phyloP scores from a whole-genome alignment of 2,797 vertebrate genomes.

The Erpetoichthys calabaricus region DNA sequence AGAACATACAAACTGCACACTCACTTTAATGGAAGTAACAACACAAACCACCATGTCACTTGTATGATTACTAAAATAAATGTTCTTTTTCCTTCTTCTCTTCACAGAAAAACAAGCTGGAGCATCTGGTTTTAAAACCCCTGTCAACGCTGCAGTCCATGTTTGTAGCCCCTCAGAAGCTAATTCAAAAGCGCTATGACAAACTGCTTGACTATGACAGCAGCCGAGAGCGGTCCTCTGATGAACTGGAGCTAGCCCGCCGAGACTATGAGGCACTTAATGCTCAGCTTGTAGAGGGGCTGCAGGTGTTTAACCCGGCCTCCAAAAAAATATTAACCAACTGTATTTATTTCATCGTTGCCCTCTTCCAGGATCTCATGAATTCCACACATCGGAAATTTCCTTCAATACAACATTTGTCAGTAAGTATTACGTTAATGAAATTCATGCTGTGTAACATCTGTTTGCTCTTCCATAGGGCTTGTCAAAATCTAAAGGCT shows the following conservation, averaged over 20 bases:
- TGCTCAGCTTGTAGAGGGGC: conserved; percentile 77
- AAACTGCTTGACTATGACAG: conserved; percentile 86
- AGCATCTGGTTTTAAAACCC: conserved; percentile 61
- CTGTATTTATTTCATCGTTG: conserved; percentile 56
- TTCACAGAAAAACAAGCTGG: conserved; percentile 57
- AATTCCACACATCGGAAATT: conserved; percentile 32
- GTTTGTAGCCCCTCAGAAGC: conserved; percentile 83
- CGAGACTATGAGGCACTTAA: conserved; percentile 88
- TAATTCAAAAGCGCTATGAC: conserved; percentile 94
- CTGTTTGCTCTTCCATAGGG: too few relatives aligned
- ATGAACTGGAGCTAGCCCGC: conserved; percentile 60
- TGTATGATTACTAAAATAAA: not conserved
- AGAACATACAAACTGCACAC: too few relatives aligned
- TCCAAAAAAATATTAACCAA: conserved; percentile 61
- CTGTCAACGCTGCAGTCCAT: conserved; percentile 67
- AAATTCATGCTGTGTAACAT: too few relatives aligned
- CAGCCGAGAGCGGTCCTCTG: conserved; percentile 57
- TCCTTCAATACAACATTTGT: conserved; percentile 45
- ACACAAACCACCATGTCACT: too few relatives aligned
- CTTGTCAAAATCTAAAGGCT: too few relatives aligned
- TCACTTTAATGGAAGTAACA: too few relatives aligned
- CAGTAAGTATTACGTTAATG: conserved; percentile 42
- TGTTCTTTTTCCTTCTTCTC: not conserved
- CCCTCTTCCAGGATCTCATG: conserved; percentile 53
- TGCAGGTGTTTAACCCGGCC: conserved; percentile 74